Evolutionary conservation across 2,888 invertebrate genomes (phyloP), one percentile per base, ranked within the genome.

Genomic region (Corbicula japonica): DNA sequence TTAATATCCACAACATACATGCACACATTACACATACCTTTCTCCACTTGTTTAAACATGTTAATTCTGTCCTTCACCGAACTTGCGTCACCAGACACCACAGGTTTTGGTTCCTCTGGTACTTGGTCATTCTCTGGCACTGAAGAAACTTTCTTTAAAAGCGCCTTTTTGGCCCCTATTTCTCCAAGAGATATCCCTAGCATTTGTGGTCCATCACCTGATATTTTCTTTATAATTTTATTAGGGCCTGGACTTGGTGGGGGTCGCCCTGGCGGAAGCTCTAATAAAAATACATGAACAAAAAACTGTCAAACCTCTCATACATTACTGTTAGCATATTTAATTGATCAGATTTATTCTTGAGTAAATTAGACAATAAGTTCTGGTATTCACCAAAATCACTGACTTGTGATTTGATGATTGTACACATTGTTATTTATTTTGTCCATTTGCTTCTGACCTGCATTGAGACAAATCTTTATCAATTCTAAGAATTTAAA

Each of bases 141-240:
- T 21, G 65, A 58, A 21, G 21, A 30, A 10, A 76, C 76, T 63
- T 63, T 76, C 63, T 69, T 69, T 58, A 76, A 56, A 26, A 48
- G 35, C 28, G 76, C 76, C 28, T 35, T 69, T 26, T 63, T 58
- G 10, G 52, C 44, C 30, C 76, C 69, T 26, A 76, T 26, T 18
- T 54, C 34, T 38, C 63, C 69, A 23, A 50, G 41, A 18, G 69
- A 70, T 41, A 76, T 70, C 34, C 69, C 76, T 21, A 69, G 32
- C 44, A 44, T 44, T 46, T 46, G 52, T 28, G 69, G 69, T 38
- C 76, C 76, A 3, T 76, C 76, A 76, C 76, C 76, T 58, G 69
- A 69, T 10, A 69, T 18, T 70, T 56, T 76, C 56, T 56, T 73
- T 35, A 58, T 54, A 34, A 54, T 8, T 6, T 23, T 52, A n/a